Base-by-base conservation (phyloP, 2,113 vertebrate species). In the Columba janthina region DNA sequence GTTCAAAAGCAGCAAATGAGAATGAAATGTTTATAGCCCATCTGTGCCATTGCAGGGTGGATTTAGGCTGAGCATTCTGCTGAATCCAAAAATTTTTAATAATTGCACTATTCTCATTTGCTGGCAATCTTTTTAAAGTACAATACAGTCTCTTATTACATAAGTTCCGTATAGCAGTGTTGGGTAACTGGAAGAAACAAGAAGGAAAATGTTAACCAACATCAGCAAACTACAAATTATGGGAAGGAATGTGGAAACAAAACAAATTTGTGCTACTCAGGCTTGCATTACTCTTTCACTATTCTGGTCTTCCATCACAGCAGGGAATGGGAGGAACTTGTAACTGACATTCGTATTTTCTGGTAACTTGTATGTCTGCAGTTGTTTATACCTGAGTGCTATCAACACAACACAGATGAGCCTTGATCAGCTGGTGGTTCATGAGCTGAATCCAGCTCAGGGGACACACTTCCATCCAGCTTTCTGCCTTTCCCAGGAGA, bases 171-270 rank as follows among this genome's bases (percentile, higher is more conserved):
- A 26, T 8, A 54, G 20, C 44, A 65, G 0, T 40, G 46, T 96
- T 96, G 82, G 40, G 90, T 76, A 94, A 97, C 74, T 91, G 74
- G 36, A 67, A 69, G 44, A 80, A 78, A 78, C 10, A 51, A 94
- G 96, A 96, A 97, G 95, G 82, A 91, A 88, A 88, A 76, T 7
- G 12, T 94, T 93, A 20, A 53, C 40, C 65, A 94, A 0, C 53
- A 57, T 72, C 66, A 82, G 50, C 82, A 82, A 91, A 36, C 71
- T 89, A 17, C 38, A 88, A 36, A 44, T 88, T 69, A 72, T 76
- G 89, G 54, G 70, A 87, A 95, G 56, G 38, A 89, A 72, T 69
- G 57, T 61, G 44, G 78, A 91, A 94, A 83, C 18, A 40, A 25
- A 74, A 72, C 20, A 42, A 73, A 36, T 61, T 87, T 82, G 21